Evolutionary conservation across 64 coral and sea anemone species (phyloP).

Genomic region (Actinia tenebrosa): DNA sequence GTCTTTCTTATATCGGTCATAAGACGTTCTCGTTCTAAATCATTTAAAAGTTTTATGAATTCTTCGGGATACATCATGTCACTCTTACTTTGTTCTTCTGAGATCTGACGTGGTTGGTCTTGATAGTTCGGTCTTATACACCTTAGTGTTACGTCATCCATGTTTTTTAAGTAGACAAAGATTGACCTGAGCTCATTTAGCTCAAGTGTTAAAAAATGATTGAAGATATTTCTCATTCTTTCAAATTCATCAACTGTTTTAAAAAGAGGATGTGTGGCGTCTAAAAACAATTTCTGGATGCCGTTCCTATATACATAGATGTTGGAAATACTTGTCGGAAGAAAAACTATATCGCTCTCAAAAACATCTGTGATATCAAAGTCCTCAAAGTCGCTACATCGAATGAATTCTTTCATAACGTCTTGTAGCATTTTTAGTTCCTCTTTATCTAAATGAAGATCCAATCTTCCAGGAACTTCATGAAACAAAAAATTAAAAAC

Average conservation of each 20-base stretch:
- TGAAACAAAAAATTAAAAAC: slow-evolving; percentile 56
- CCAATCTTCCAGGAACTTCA: neutral
- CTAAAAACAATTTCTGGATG: no score
- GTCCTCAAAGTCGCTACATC: no score
- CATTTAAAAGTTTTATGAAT: no score
- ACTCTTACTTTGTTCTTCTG: neutral
- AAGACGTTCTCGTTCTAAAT: no score
- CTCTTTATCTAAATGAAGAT: neutral
- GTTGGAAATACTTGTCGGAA: no score
- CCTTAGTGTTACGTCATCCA: neutral
- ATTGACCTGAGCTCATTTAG: neutral
- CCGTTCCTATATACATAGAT: no score
- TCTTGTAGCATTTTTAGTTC: neutral
- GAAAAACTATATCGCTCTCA: no score
- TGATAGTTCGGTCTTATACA: neutral
- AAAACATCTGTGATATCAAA: no score
- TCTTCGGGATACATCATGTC: no score
- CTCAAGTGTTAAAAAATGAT: neutral
- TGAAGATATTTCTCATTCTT: neutral
- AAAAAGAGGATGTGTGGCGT: neutral
- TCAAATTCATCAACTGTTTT: neutral
- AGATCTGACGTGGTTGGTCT: neutral
- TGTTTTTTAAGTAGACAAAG: neutral
- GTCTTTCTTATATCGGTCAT: no score
- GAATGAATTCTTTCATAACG: neutral